Evolutionary conservation across 2,888 invertebrate genomes (phyloP).

Genomic region (Scaptomyza polygonia): DNA sequence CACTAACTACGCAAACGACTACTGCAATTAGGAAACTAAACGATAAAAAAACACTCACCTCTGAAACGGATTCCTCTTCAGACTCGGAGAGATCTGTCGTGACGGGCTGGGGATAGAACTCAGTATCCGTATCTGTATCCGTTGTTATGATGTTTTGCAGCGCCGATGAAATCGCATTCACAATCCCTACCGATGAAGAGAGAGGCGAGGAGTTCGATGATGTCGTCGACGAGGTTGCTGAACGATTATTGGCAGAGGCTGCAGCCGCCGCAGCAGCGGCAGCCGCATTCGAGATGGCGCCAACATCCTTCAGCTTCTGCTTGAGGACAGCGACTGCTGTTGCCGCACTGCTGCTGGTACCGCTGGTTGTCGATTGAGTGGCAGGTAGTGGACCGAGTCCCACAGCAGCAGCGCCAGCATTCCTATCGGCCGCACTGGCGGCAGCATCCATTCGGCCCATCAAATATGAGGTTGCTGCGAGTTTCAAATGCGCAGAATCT

Average conservation of each 20-base stretch:
- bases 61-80: slow-evolving; percentile 97
- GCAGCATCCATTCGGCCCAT: slow-evolving; percentile 74
- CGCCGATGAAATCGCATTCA: slow-evolving; percentile 81
- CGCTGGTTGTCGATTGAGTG: slow-evolving; percentile 32
- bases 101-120: slow-evolving; percentile 92
- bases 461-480: slow-evolving; percentile 72
- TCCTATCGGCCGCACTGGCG: slow-evolving; percentile 80
- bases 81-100: slow-evolving; percentile 97
- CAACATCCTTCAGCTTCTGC: slow-evolving; percentile 75
- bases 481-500: slow-evolving; percentile 77
- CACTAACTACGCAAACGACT: too few relatives aligned
- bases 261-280: slow-evolving; percentile 64
- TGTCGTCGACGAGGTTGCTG: slow-evolving; percentile 79
- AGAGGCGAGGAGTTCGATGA: slow-evolving; percentile 82
- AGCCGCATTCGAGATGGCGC: slow-evolving; percentile 50
- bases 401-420: slow-evolving; percentile 52
- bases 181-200: slow-evolving; percentile 82
- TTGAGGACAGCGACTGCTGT: slow-evolving; percentile 77
- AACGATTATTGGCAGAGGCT: slow-evolving; percentile 69
- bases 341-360: slow-evolving; percentile 49
- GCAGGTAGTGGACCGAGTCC: slow-evolving; percentile 31
- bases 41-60: slow-evolving; percentile 88
- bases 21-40: too few relatives aligned
- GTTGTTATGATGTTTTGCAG: slow-evolving; percentile 87
- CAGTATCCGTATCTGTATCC: slow-evolving; percentile 94